phyloP scores from a whole-genome alignment of 2,888 invertebrate genomes.

The Eupithecia insigniata region DNA sequence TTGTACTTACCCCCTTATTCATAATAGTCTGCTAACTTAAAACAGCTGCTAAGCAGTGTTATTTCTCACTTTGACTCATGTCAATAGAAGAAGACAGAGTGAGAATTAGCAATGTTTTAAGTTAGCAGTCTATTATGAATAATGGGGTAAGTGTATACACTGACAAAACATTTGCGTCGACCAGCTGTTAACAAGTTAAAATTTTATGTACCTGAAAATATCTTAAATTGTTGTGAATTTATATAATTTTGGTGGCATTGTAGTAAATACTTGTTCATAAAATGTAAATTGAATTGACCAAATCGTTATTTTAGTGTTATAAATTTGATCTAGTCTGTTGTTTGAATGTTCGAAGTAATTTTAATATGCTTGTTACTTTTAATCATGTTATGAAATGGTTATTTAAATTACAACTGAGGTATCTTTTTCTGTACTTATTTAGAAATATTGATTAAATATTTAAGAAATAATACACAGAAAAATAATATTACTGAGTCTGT shows the following conservation, averaged over 20 bases:
- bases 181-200: background rate
- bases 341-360: constrained; percentile 25
- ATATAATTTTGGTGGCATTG: no score
- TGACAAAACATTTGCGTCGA: background rate
- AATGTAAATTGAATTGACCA: constrained; percentile 71
- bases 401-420: constrained; percentile 19
- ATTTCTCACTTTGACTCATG: no score
- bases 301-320: constrained; percentile 62
- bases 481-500: background rate
- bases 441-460: background rate
- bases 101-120: no score
- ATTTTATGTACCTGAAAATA: constrained; percentile 4
- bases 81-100: no score
- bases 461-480: background rate
- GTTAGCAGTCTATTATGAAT: no score
- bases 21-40: no score
- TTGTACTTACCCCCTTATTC: no score
- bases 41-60: no score
- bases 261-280: constrained; percentile 27
- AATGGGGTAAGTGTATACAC: no score
- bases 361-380: constrained; percentile 23
- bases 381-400: constrained; percentile 23
- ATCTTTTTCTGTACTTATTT: constrained; percentile 1
- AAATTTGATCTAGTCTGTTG: constrained; percentile 65
- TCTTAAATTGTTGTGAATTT: constrained; percentile 5